phyloP scores from a whole-genome alignment of 2,888 invertebrate genomes.

The Hydroisotoma schaefferi region DNA sequence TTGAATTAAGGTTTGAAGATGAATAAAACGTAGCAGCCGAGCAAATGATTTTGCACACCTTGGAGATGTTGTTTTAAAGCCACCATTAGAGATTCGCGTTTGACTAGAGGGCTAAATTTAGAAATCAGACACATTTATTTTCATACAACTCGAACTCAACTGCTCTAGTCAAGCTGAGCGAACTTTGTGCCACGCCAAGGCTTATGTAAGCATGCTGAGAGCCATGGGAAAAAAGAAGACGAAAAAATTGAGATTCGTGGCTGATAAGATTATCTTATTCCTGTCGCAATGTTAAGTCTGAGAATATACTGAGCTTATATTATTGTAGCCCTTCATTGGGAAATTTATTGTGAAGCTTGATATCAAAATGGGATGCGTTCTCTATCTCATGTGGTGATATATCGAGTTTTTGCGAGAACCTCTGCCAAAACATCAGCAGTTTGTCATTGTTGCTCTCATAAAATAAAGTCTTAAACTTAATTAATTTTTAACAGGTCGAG shows the following conservation, averaged over 20 bases:
- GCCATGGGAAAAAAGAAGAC: conserved; percentile 1
- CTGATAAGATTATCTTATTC: conserved; percentile 7
- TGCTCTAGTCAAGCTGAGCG: neutral
- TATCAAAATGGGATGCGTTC: conserved; percentile 1
- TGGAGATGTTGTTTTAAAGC: neutral
- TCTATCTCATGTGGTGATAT: neutral
- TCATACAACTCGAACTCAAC: conserved; percentile 3
- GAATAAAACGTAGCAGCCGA: too few species aligned
- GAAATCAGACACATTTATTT: conserved; percentile 31
- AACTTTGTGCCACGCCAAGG: too few species aligned
- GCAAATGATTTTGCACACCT: conserved; percentile 7
- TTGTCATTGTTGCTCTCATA: conserved; percentile 4
- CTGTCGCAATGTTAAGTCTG: conserved; percentile 8
- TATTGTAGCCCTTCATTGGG: conserved; percentile 3
- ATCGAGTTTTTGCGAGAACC: conserved; percentile 1
- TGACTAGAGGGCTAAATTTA: conserved; percentile 20
- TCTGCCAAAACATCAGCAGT: neutral
- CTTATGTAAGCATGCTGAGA: neutral
- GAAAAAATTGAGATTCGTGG: neutral
- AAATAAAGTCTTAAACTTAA: conserved; percentile 8
- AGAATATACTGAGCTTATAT: conserved; percentile 3
- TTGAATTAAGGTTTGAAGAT: too few species aligned
- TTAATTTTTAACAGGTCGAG: conserved; percentile 31
- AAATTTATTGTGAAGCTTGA: conserved; percentile 3
- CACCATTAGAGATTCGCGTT: conserved; percentile 5